Evolutionary conservation across 1,140 invertebrate genomes (phyloP), one percentile per base, ranked within the genome.

Genomic region (Condylostylus longicornis): DNA sequence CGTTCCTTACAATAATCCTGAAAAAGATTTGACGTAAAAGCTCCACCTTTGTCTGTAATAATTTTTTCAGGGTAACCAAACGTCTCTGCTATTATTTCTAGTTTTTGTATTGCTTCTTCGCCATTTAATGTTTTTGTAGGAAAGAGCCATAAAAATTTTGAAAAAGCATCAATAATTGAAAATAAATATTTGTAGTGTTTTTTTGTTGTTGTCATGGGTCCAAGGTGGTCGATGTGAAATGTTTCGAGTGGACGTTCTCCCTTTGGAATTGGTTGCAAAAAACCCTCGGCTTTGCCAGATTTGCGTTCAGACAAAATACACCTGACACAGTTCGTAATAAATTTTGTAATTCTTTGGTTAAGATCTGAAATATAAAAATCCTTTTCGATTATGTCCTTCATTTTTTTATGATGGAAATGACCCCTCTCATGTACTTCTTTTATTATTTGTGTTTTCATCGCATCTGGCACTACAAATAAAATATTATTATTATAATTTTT

Each of bases 151-250:
- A 47, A 37, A 44, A 62, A 66, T 32, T 65, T 64, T 1, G 54
- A 50, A 45, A 63, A 65, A 2, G 40, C 53, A 41, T 64, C 61
- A 7, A 62, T 40, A 0, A 65, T 42, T 0, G 44, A 51, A 0
- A 66, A 49, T 5, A 65, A 47, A 42, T 63, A 45, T n/a, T 55
- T 52, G 36, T 66, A 65, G 12, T 44, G 40, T 29, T 66, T 65
- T 8, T 42, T 44, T 0, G 58, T 58, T 8, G 42, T 33, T 17
- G 42, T 34, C 8, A 64, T 27, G 2, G 62, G 64, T 34, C 64
- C 62, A 14, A 47, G n/a, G 21, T 42, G 40, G 30, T 45, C 40
- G n/a, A 47, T 15, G 40, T 47, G 42, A 2, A 39, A 45, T 2
- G 51, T 54, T 10, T 14, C 18, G 7, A 58, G 37, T 6, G 57